Base-by-base conservation (phyloP, 2,888 invertebrate genomes). In the Synergus gifuensis region DNA sequence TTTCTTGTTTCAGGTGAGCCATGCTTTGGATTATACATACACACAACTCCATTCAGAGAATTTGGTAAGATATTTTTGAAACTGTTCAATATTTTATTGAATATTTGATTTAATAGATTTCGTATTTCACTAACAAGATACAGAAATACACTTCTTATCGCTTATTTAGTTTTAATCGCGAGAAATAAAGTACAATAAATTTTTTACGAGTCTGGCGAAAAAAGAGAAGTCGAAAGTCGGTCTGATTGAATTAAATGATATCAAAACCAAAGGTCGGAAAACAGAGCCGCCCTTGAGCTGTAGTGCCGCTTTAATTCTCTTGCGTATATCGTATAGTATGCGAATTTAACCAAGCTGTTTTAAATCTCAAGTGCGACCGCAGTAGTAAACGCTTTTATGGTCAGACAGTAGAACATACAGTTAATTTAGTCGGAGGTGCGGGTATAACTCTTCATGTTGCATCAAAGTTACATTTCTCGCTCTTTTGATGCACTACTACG, bases 331-430 rank as follows among this genome's bases (percentile, higher is more conserved):
- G 60, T 22, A 54, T 36, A 46, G 67, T 22, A 54, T 54, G 69
- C 16, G 36, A 54, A 73, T 54, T 73, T 73, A 54, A 28, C 46
- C 28, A 73, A 73, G 69, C 49, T 73, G 36, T 54, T 73, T 54
- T 73, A 73, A 73, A 73, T 73, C 69, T 73, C 36, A 49, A 73
- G 49, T 49, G 69, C 36, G 69, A 54, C 69, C 69, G 49, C 69
- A 73, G 69, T 73, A 73, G 69, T 73, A 54, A 73, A 73, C 69
- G 69, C 69, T 73, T 73, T 73, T 73, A 73, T 73, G 69, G 69
- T 73, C 69, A 73, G 69, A 36, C 69, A 54, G 49, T 73, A 73
- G 69, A 73, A 54, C 69, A 28, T 54, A 73, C 69, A 36, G 49
- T 36, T 73, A 49, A 73, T 73, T 73, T 73, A 73, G 36, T 11